Base-by-base conservation (phyloP, 2,113 vertebrate species). In the Melanotaenia duboulayi region DNA sequence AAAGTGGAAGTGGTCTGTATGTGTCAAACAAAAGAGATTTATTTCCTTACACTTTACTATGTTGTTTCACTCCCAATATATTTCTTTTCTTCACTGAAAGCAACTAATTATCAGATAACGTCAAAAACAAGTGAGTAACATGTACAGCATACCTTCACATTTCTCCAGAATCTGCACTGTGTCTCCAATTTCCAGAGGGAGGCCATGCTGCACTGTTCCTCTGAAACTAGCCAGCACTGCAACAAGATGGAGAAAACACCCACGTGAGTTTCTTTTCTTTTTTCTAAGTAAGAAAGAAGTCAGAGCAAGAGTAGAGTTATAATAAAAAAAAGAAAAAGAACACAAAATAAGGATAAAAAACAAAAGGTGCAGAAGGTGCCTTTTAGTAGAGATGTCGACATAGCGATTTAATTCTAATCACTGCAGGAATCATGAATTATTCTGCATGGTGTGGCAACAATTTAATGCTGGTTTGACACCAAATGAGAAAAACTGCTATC, bases 141-240 rank as follows among this genome's bases (percentile, higher is more conserved):
- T 3, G 7, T 7, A 35, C n/a, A 87, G 87, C 89, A 2, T 92
- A 99, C 98, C 97, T 92, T 99, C 97, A 76, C 96, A 99, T 93
- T 97, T 98, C 91, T 99, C 98, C 87, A 99, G 90, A 88, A 99
- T 97, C 92, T 99, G 97, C 90, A 99, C 98, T 0, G 97, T 98
- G 86, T 99, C 98, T 82, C 98, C 98, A 51, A 99, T 99, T 91
- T 99, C 98, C 90, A 99, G 77, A 0, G 96, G 96, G 3, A 99
- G 92, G 89, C 98, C 97, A 85, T 97, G 94, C 40, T 97, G 96
- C 67, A 98, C 86, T 0, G 96, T 97, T 78, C 96, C 98, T 89
- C 97, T 95, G 92, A 99, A 99, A 92, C 96, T 95, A 88, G 95
- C 95, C 93, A 99, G 96, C 83, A 96, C 98, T 99, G 90, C 56